Percentiles rank a stretch among this genome's conserved stretches.
These are phyloP conservation scores for Thereva nobilitata DNA, from an alignment of 2,888 invertebrate species.

Conservation along the genomic window DNA sequence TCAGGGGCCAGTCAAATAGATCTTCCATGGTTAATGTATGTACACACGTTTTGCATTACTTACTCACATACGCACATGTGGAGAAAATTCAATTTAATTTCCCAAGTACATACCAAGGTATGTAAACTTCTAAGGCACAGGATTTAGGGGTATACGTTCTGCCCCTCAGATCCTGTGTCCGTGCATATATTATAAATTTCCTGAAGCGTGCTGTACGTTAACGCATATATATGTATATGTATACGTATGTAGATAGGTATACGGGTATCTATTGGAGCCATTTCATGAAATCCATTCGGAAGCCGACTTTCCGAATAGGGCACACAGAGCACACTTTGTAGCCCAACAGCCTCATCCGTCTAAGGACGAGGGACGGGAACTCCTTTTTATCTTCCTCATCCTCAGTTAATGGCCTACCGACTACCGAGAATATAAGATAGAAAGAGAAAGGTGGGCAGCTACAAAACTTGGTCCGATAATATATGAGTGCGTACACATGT, in stretches of 20 bases:
- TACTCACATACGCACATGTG: conserved; percentile 18
- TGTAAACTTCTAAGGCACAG: conserved; percentile 20
- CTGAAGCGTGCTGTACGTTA: conserved; percentile 2
- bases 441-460: conserved; percentile 8
- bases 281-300: conserved; percentile 21
- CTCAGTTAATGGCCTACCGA: conserved; percentile 21
- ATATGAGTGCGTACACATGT: conserved; percentile 34
- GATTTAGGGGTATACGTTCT: neutral
- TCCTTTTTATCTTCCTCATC: conserved; percentile 33
- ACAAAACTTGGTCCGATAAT: conserved; percentile 30
- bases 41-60: neutral
- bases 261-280: neutral
- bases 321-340: neutral
- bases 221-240: neutral
- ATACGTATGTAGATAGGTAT: neutral
- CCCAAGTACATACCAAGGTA: conserved; percentile 25
- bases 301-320: conserved; percentile 14
- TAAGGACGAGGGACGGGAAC: conserved; percentile 3
- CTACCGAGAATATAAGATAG: too few species aligned
- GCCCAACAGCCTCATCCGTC: conserved; percentile 12
- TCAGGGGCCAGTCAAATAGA: conserved; percentile 31
- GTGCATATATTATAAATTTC: conserved; percentile 37
- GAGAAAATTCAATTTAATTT: conserved; percentile 35
- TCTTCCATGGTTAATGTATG: conserved; percentile 22
- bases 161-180: conserved; percentile 14